Conservation (phyloP, 92 coral and sea anemone genomes). For the Chrysogorgia sp. region DNA sequence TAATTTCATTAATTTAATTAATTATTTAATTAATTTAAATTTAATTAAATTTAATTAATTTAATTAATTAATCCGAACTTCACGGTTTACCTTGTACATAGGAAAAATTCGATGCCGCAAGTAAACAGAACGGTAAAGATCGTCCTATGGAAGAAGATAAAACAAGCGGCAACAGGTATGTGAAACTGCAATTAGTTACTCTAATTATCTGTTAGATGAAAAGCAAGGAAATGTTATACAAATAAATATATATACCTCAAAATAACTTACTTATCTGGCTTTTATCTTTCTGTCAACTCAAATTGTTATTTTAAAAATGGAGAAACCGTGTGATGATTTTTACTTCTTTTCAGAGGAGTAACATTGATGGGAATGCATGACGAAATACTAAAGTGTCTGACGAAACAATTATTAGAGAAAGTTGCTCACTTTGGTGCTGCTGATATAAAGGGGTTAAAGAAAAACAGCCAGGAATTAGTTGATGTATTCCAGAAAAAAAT, state of each 20-base stretch:
- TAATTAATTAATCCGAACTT: too few species aligned
- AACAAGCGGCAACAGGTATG: background rate
- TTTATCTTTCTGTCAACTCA: too few species aligned
- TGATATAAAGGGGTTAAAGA: conserved; percentile 22
- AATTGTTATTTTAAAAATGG: too few species aligned
- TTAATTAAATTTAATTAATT: too few species aligned
- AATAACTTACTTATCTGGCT: background rate
- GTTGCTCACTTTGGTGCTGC: conserved; percentile 45
- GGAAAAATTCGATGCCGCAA: conserved; percentile 30
- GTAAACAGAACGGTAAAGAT: conserved; percentile 4
- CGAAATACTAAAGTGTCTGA: conserved; percentile 18
- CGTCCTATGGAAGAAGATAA: conserved; percentile 38
- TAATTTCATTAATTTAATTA: too few species aligned
- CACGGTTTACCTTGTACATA: background rate
- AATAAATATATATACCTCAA: background rate
- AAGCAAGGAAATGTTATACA: background rate
- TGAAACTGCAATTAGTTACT: background rate
- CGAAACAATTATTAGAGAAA: conserved; percentile 34
- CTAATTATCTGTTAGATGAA: too few species aligned
- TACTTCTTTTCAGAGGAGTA: conserved; percentile 1
- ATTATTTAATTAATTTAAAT: too few species aligned
- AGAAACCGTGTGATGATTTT: background rate
- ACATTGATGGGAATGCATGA: conserved; percentile 38
- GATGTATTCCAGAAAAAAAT: conserved; percentile 34
- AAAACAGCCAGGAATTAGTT: conserved; percentile 32